phyloP scores from a whole-genome alignment of 2,888 invertebrate species.

The Theristus sp. region DNA sequence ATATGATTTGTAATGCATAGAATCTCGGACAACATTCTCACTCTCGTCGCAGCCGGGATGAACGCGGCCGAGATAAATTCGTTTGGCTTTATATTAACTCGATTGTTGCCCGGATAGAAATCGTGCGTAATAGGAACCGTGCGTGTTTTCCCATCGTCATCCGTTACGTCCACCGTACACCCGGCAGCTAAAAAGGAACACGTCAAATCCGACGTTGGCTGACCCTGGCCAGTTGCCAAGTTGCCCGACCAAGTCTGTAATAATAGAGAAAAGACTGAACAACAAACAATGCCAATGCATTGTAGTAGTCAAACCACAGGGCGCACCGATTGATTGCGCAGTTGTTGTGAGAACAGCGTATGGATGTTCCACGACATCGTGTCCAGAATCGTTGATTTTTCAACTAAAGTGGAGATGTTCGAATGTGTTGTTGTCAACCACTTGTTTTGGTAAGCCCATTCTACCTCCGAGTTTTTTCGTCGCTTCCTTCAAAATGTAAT shows the following conservation, averaged over 20 bases:
- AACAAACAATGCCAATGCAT: too few species aligned
- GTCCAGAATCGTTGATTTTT: background rate
- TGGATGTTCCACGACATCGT: background rate
- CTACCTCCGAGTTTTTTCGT: background rate
- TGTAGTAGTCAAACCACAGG: too few species aligned
- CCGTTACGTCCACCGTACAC: slow-evolving; percentile 15
- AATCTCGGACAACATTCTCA: too few species aligned
- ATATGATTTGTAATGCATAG: too few species aligned
- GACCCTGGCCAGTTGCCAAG: background rate
- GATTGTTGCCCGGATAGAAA: slow-evolving; percentile 65
- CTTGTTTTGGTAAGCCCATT: background rate
- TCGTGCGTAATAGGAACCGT: slow-evolving; percentile 45
- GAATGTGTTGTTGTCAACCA: background rate
- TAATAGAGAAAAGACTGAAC: too few species aligned
- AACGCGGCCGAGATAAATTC: slow-evolving; percentile 60
- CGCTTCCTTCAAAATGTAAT: background rate
- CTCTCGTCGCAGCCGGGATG: too few species aligned
- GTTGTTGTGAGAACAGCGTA: background rate
- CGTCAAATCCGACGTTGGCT: slow-evolving; percentile 54
- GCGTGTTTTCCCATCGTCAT: slow-evolving; percentile 19
- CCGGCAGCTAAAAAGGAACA: slow-evolving; percentile 61
- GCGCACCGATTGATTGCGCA: background rate
- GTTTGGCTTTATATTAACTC: slow-evolving; percentile 47
- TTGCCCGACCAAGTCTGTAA: background rate
- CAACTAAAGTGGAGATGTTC: background rate